Evolutionary conservation across 64 coral and sea anemone species (phyloP), one percentile per base, ranked within the genome.

Genomic region (Catalaphyllia jardinei): DNA sequence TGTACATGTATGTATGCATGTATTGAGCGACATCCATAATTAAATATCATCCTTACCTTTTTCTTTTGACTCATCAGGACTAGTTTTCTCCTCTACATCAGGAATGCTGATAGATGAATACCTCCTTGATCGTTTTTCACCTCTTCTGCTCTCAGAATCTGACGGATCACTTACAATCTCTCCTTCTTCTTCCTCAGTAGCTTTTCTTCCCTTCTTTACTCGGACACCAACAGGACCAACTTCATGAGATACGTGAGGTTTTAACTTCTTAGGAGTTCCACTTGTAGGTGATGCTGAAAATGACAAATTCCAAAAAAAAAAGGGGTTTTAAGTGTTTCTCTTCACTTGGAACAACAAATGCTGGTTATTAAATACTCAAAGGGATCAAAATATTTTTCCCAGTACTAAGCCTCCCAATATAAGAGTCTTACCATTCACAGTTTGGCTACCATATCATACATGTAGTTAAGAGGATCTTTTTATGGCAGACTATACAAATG

Each of bases 81-180:
- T 22, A 19, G 31, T 4, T n/a, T 64, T 83, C 61, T 20, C 20
- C 1, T 77, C 74, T 20, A 24, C 18, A 49, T 77, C 74, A 77
- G 74, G 31, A 24, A 52, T 19, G 8, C 39, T 77, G 16, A 42
- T 38, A 8, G 35, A 77, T 12, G 38, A 77, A 50, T 86, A 63
- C 28, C 1, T 73, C 62, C 20, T 46, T 28, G 62, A 29, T 76
- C 33, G 14, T 31, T 57, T 90, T 82, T 24, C 19, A 22, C 71
- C 71, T 25, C 50, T 27, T n/a, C 81, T 73, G 30, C 59, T 72
- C 76, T 92, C 94, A 63, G 71, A 75, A 62, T 92, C 94, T 80
- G 94, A 96, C 8, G 33, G 51, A 27, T 96, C 94, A 90, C 94
- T 96, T 3, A 96, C 57, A 86, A 96, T 96, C 80, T 96, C 94